phyloP scores from a whole-genome alignment of 1,140 invertebrate genomes.

The Drosophila mojavensis region DNA sequence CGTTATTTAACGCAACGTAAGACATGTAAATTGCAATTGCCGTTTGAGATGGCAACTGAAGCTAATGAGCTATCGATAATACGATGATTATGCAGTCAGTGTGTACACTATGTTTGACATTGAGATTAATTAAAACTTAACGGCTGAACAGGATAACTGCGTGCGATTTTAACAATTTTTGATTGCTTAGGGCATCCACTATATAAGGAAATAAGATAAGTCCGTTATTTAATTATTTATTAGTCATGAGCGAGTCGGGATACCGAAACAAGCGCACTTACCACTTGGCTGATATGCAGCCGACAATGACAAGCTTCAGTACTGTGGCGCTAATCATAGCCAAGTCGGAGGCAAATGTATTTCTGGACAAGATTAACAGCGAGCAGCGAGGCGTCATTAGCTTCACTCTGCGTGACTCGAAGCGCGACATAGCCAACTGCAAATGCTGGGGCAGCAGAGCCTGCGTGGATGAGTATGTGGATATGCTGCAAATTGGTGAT shows the following conservation, averaged over 20 bases:
- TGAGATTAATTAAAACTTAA: constrained; percentile 5
- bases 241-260: background rate
- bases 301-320: constrained; percentile 57
- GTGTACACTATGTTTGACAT: background rate
- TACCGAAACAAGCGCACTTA: constrained; percentile 3
- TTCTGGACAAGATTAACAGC: constrained; percentile 53
- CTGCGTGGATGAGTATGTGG: constrained; percentile 59
- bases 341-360: constrained; percentile 64
- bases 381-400: constrained; percentile 65
- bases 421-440: constrained; percentile 65
- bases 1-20: background rate
- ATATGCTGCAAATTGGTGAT: constrained; percentile 62
- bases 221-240: background rate
- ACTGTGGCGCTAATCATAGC: constrained; percentile 62
- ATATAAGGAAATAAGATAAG: constrained; percentile 5
- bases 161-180: background rate
- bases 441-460: constrained; percentile 69
- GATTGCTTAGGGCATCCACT: background rate
- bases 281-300: constrained; percentile 43
- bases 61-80: constrained; percentile 2
- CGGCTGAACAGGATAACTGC: constrained; percentile 4
- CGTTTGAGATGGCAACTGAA: background rate
- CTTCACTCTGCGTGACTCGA: constrained; percentile 70
- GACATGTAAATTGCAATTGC: background rate
- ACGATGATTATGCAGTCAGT: background rate